Percentiles rank a stretch among this genome's conserved stretches.
phyloP scores from a whole-genome alignment of 2,888 invertebrate genomes.

The Pristionchus entomophagus region DNA sequence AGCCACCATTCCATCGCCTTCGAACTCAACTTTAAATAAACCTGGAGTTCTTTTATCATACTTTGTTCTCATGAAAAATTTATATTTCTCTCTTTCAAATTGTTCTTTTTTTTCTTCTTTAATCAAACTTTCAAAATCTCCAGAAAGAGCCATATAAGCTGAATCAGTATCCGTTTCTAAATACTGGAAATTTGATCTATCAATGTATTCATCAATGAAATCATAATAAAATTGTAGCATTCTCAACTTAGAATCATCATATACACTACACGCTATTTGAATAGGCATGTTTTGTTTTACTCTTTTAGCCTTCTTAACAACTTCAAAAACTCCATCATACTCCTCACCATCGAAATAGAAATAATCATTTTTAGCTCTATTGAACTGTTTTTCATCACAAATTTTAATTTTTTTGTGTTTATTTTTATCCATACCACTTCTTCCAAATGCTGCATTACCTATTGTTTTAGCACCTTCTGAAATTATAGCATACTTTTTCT shows the following conservation, averaged over 20 bases:
- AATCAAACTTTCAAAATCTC: constrained; percentile 51
- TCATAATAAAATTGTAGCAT: constrained; percentile 54
- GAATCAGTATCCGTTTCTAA: constrained; percentile 54
- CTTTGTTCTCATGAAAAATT: constrained; percentile 49
- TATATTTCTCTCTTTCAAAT: constrained; percentile 49
- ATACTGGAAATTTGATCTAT: constrained; percentile 45
- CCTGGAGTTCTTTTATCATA: constrained; percentile 53
- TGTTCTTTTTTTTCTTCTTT: constrained; percentile 52
- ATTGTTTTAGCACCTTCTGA: constrained; percentile 52
- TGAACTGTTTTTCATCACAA: constrained; percentile 52
- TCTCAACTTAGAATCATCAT: constrained; percentile 55
- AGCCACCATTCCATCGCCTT: constrained; percentile 56
- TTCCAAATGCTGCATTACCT: constrained; percentile 51
- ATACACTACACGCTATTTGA: constrained; percentile 54
- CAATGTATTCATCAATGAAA: constrained; percentile 50
- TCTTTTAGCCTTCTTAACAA: constrained; percentile 48
- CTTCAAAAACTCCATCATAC: constrained; percentile 51
- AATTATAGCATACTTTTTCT: constrained; percentile 50
- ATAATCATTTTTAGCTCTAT: constrained; percentile 53
- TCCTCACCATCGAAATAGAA: constrained; percentile 51
- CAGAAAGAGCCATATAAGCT: constrained; percentile 52
- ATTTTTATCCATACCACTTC: constrained; percentile 53
- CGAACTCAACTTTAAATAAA: constrained; percentile 54
- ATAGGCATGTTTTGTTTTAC: constrained; percentile 51
- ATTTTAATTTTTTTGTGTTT: constrained; percentile 51